Evolutionary conservation across 2,113 vertebrate genomes (phyloP), one percentile per base, ranked within the genome.

Genomic region (Psammodynastes pulverulentus): DNA sequence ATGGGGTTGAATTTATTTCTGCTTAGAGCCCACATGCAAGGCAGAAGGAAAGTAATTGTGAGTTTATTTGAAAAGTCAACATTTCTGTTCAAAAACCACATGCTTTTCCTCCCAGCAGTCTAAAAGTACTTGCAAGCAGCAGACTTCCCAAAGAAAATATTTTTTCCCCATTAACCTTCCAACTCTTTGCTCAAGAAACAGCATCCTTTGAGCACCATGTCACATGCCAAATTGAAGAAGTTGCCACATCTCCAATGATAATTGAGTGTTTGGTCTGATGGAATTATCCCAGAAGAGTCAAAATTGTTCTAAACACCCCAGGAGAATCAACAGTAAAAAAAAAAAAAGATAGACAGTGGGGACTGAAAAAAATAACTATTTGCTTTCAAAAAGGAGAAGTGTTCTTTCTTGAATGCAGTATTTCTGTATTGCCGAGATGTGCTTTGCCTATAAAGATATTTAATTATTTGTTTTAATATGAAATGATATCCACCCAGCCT

Each of bases 1-100:
- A 94, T 88, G 92, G 92, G 93, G 86, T 95, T 86, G 95, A 96
- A 96, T 96, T 97, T 96, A 95, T 95, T 95, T 94, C 95, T 94
- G 48, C 92, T 94, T 90, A 93, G 93, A 96, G 95, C 94, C 96
- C 96, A 92, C 67, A 96, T 94, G 86, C 93, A 67, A 94, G 95
- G 1, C 92, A 95, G 94, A 95, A 95, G 95, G 96, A 89, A 87
- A 95, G 94, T 94, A 96, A 96, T 96, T 93, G 95, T 96, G 95
- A 95, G 92, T 95, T 90, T 92, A 34, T 95, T 91, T 97, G 93
- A 95, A 95, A 95, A 93, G 94, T 85, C 88, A 88, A 94, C 93
- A 94, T 88, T 95, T 93, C 92, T n/a, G 92, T 90, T 26, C 89
- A 91, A 24, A 89, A 93, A 87, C 92, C 95, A 90, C 91, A 95